Evolutionary conservation across 2,113 vertebrate genomes (phyloP).

Genomic region (Amazona vittata): DNA sequence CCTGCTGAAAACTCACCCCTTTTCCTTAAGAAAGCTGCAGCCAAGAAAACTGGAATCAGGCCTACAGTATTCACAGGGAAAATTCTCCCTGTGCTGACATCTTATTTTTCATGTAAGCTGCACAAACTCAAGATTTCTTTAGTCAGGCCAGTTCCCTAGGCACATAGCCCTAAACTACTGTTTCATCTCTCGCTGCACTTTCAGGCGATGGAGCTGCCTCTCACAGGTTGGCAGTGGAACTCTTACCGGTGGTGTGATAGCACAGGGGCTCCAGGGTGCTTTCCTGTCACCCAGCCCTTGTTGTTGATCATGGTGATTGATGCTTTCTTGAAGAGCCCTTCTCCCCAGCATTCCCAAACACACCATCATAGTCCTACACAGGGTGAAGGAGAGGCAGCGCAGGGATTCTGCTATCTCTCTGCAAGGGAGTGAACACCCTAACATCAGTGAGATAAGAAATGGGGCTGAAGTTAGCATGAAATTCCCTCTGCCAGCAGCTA

Average conservation of each 20-base stretch:
- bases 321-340: not conserved
- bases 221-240: not conserved
- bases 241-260: not conserved
- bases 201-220: rapidly evolving
- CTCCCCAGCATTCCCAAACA: not conserved
- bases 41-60: not conserved
- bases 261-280: not conserved
- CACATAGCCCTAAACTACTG: not conserved
- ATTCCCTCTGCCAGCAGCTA: not conserved
- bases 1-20: not conserved
- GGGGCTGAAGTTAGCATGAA: not conserved
- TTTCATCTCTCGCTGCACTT: not conserved
- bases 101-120: not conserved
- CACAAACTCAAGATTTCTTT: not conserved
- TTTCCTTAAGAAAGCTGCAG: not conserved
- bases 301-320: rapidly evolving
- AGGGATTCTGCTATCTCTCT: not conserved
- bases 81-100: not conserved
- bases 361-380: rapidly evolving
- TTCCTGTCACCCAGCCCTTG: rapidly evolving
- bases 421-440: not conserved
- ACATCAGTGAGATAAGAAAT: rapidly evolving
- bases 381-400: rapidly evolving
- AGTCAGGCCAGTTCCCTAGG: not conserved
- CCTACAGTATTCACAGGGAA: not conserved